Base-by-base conservation (phyloP, 2,888 invertebrate species). In the Pteria penguin region DNA sequence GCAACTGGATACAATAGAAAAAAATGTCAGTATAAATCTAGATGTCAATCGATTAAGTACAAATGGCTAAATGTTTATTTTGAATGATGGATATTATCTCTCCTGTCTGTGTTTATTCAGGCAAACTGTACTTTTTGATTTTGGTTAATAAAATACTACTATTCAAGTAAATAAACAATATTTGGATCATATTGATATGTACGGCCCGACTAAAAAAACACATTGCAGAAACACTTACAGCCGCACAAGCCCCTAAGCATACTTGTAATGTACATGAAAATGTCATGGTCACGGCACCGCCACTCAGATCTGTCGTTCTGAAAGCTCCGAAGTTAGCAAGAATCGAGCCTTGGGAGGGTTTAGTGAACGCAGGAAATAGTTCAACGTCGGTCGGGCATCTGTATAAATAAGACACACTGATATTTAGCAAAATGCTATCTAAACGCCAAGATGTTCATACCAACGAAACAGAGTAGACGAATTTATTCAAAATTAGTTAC, bases 241-340 rank as follows among this genome's bases (percentile, higher is more conserved):
- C 36, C n/a, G 74, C n/a, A 26, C 83, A 84, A 0, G 76, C 8
- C 14, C 79, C 82, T 0, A 81, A 78, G 54, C 83, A 84, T 32
- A 83, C 80, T 75, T 83, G 78, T 14, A 84, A 66, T 11, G 81
- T 83, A 54, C 84, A 84, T 0, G 82, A 80, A 72, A 84, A 84
- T 0, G 78, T 78, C 80, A 84, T 81, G n/a, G 78, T 52, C 0
- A 84, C 82, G 4, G 78, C 58, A 8, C 74, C 83, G 0, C 83
- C 82, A n/a, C 68, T 75, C 0, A 83, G 78, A 27, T 78, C 78
- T 11, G 84, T 83, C 24, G 84, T 81, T n/a, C 83, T 75, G 76
- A 84, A 84, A 24, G 84, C 83, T 8, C 82, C 82, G 60, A 84
- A 84, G 11, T 76, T 65, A 22, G 82, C 76, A 1, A 71, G 69